Evolutionary conservation across 2,113 vertebrate genomes (phyloP).

Genomic region (Propithecus coquereli): DNA sequence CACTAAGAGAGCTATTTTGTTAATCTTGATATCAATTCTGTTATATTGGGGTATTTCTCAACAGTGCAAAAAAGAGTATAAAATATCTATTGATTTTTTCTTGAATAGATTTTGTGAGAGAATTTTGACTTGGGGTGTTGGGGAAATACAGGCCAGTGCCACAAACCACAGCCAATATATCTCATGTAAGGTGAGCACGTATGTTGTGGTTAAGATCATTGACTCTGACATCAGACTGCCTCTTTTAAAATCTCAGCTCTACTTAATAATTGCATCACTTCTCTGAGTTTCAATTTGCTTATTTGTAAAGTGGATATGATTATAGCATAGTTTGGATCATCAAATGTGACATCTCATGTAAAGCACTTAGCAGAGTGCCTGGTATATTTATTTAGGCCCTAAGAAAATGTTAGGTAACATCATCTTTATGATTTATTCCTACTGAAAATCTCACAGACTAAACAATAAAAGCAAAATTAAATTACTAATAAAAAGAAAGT

Average conservation of each 20-base stretch:
- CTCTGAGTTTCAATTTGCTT: not conserved
- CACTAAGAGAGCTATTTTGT: not conserved
- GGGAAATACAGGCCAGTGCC: not conserved
- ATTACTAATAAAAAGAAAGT: not conserved
- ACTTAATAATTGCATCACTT: not conserved
- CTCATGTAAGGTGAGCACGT: rapidly evolving
- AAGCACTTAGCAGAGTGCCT: not conserved
- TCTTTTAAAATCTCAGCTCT: not conserved
- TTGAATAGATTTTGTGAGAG: not conserved
- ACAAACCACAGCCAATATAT: not conserved
- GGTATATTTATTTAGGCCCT: not conserved
- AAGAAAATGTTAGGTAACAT: not conserved
- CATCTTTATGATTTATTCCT: not conserved
- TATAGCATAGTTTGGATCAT: not conserved
- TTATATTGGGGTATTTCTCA: not conserved
- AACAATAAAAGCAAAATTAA: not conserved
- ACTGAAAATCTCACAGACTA: not conserved
- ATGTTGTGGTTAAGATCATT: not conserved
- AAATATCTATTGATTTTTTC: not conserved
- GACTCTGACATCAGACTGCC: not conserved
- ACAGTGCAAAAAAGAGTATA: not conserved
- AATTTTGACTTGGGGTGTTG: not conserved
- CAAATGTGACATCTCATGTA: not conserved
- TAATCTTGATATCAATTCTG: not conserved
- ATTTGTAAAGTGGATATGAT: not conserved